Percentiles rank a stretch among this genome's conserved stretches.
Evolutionary conservation across 2,113 vertebrate species (phyloP).

Genomic region (Rattus norvegicus): DNA sequence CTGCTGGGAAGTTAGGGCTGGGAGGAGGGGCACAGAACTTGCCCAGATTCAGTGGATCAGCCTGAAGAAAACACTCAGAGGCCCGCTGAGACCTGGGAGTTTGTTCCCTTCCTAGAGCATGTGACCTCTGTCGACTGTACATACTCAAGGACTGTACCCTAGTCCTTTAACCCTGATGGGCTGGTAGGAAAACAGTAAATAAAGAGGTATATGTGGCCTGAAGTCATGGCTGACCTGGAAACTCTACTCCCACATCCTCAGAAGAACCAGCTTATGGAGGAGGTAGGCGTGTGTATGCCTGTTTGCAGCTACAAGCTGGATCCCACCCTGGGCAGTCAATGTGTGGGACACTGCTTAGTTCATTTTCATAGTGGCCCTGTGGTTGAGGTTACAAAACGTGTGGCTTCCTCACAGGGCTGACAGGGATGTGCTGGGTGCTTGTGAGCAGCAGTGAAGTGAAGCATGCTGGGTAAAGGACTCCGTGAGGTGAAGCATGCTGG

Average conservation of each 20-base stretch:
- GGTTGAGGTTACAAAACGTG: not conserved
- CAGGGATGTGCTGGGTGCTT: rapidly evolving
- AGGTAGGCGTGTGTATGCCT: not conserved
- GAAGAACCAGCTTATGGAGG: not conserved
- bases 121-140: not conserved
- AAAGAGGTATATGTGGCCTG: not conserved
- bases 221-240: not conserved
- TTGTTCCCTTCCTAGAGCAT: not conserved
- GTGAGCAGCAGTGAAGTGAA: not conserved
- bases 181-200: not conserved
- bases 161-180: not conserved
- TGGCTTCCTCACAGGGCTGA: not conserved
- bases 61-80: not conserved
- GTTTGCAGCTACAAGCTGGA: too few relatives aligned
- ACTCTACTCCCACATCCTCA: rapidly evolving
- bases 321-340: not conserved
- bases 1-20: not conserved
- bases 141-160: not conserved
- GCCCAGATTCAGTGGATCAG: not conserved
- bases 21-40: not conserved
- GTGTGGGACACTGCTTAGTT: not conserved
- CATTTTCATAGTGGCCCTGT: not conserved
- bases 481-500: not conserved
- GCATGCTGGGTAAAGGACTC: not conserved
- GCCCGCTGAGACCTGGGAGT: not conserved